Conservation (phyloP, 2,113 vertebrate species). For the Tragulus kanchil region DNA sequence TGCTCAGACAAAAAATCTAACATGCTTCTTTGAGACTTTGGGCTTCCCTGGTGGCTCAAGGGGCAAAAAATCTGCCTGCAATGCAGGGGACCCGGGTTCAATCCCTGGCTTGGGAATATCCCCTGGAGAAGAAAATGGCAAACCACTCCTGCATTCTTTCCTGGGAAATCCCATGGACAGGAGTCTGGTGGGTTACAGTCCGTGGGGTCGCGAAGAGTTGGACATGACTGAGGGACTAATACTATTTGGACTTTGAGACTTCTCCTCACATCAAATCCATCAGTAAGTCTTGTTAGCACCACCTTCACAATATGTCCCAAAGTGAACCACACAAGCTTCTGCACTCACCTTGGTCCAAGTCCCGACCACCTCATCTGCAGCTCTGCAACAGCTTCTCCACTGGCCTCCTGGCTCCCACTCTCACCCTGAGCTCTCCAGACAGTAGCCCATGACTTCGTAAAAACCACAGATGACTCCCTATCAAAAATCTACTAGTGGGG, state of each 20-base stretch:
- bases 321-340: neutral
- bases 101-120: no score
- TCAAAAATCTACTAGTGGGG: no score
- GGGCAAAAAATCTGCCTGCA: no score
- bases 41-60: no score
- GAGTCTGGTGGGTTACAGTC: no score
- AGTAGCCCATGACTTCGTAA: neutral
- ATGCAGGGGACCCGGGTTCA: no score
- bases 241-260: neutral
- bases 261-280: conserved; percentile 24
- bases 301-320: neutral
- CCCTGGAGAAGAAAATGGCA: no score
- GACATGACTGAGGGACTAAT: no score
- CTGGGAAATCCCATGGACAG: no score
- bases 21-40: neutral
- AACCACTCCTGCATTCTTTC: no score
- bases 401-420: neutral
- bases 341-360: neutral
- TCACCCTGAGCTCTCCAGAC: neutral
- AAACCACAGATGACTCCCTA: neutral
- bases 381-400: neutral
- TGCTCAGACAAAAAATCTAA: neutral
- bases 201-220: no score
- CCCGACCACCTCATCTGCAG: neutral
- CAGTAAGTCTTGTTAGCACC: neutral